Evolutionary conservation across 2,113 vertebrate species (phyloP).

Genomic region (Lampris incognitus): DNA sequence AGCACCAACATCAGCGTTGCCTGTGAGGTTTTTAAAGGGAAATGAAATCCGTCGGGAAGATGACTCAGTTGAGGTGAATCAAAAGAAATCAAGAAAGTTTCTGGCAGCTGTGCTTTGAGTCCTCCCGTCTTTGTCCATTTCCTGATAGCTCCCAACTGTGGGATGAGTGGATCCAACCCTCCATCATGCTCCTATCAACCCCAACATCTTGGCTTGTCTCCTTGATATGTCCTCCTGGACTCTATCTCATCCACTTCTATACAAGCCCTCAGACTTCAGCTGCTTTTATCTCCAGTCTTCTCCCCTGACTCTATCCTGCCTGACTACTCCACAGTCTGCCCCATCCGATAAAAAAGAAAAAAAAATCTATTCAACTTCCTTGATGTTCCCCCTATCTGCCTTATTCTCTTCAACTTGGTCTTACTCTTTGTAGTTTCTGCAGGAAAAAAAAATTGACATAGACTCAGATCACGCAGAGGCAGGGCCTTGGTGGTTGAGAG

Average conservation of each 20-base stretch:
- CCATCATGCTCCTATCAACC: conserved; percentile 52
- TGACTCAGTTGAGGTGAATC: conserved; percentile 31
- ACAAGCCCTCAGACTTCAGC: conserved; percentile 50
- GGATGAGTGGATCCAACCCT: conserved; percentile 45
- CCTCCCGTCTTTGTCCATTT: conserved; percentile 18
- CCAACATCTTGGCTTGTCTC: conserved; percentile 56
- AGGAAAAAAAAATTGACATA: conserved; percentile 34
- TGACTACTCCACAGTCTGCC: conserved; percentile 47
- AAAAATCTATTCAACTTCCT: conserved; percentile 43
- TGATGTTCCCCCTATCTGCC: conserved; percentile 50
- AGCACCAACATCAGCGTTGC: not conserved
- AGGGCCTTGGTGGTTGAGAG: conserved; percentile 11
- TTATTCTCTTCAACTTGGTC: conserved; percentile 38
- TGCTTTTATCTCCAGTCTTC: conserved; percentile 62
- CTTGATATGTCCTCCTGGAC: conserved; percentile 67
- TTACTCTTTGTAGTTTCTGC: conserved; percentile 53
- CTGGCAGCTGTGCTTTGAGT: conserved; percentile 27
- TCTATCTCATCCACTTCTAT: conserved; percentile 62
- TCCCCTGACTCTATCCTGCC: conserved; percentile 48
- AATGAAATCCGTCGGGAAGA: conserved; percentile 40
- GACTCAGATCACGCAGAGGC: conserved; percentile 23
- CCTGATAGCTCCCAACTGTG: conserved; percentile 40
- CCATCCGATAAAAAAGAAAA: conserved; percentile 16
- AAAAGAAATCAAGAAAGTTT: conserved; percentile 11
- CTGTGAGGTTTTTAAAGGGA: conserved; percentile 13